A percentile compares a stretch with the other conserved stretches of the same genome.
phyloP scores from a whole-genome alignment of 2,888 invertebrate species.

The Abrostola tripartita region DNA sequence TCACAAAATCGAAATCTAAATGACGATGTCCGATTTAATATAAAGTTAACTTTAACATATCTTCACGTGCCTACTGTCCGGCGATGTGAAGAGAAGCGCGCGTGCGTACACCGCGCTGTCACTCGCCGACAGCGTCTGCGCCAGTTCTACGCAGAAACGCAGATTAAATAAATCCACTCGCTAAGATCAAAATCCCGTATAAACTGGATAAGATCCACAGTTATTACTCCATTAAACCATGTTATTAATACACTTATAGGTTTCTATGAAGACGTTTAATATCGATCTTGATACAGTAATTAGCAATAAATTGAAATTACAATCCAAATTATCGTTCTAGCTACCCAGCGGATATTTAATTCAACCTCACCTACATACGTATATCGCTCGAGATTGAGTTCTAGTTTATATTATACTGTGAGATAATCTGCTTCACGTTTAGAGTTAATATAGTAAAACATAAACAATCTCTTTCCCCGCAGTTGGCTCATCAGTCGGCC shows the following conservation, averaged over 20 bases:
- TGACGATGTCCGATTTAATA: slow-evolving; percentile 57
- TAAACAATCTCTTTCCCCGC: slow-evolving; percentile 82
- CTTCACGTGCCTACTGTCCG: slow-evolving; percentile 65
- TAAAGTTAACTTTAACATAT: slow-evolving; percentile 58
- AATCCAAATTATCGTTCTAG: slow-evolving; percentile 22
- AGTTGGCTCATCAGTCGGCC: slow-evolving; percentile 85
- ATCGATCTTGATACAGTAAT: slow-evolving; percentile 26
- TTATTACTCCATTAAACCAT: slow-evolving; percentile 60
- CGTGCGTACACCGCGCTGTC: slow-evolving; percentile 70
- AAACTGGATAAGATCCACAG: slow-evolving; percentile 66
- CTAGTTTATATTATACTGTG: slow-evolving; percentile 49
- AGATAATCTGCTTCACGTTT: slow-evolving; percentile 60
- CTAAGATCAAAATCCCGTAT: slow-evolving; percentile 78
- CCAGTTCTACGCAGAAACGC: slow-evolving; percentile 63
- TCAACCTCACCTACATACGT: slow-evolving; percentile 27
- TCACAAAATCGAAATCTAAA: slow-evolving; percentile 46
- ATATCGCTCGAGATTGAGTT: slow-evolving; percentile 30
- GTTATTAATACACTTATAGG: slow-evolving; percentile 35
- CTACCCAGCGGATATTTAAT: slow-evolving; percentile 43
- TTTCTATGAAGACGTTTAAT: slow-evolving; percentile 43
- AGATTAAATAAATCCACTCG: slow-evolving; percentile 80
- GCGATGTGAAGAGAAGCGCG: slow-evolving; percentile 70
- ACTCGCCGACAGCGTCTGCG: slow-evolving; percentile 65
- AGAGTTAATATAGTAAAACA: slow-evolving; percentile 77
- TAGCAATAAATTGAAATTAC: slow-evolving; percentile 41